Percentiles rank a stretch among this genome's conserved stretches.
Conservation (phyloP, 1,140 invertebrate species). For the Cylas formicarius region DNA sequence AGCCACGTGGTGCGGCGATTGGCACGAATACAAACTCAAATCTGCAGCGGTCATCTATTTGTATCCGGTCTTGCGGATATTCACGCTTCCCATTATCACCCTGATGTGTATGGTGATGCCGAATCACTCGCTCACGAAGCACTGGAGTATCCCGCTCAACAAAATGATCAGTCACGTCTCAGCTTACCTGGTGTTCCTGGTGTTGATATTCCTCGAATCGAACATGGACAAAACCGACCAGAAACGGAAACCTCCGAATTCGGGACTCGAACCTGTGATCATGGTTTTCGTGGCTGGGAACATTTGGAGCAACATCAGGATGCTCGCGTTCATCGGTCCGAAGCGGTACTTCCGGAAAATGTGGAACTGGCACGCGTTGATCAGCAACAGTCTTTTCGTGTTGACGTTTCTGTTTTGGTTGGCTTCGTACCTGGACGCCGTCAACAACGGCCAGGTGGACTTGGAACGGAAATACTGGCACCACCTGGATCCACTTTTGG, state of each 20-base stretch:
- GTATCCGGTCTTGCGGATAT: slow-evolving; percentile 40
- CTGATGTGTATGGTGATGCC: slow-evolving; percentile 42
- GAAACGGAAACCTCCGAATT: slow-evolving; percentile 48
- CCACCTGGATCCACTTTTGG: slow-evolving; percentile 59
- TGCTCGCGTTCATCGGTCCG: slow-evolving; percentile 47
- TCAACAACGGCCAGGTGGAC: slow-evolving; percentile 41
- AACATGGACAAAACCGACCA: slow-evolving; percentile 48
- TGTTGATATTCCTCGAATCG: slow-evolving; percentile 52
- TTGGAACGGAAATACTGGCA: slow-evolving; percentile 62
- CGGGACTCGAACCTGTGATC: slow-evolving; percentile 44
- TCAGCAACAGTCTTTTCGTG: slow-evolving; percentile 44
- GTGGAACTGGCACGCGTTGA: slow-evolving; percentile 49
- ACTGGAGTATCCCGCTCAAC: slow-evolving; percentile 48
- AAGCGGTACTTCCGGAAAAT: slow-evolving; percentile 44
- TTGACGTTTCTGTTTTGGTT: slow-evolving; percentile 48
- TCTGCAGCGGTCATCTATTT: slow-evolving; percentile 33
- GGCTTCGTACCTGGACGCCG: slow-evolving; percentile 42
- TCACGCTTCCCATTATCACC: slow-evolving; percentile 44
- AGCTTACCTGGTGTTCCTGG: slow-evolving; percentile 56
- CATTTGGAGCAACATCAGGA: slow-evolving; percentile 44
- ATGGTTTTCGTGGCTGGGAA: slow-evolving; percentile 44
- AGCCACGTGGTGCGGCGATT: slow-evolving; percentile 47
- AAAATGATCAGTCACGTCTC: slow-evolving; percentile 53
- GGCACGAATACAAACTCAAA: slow-evolving; percentile 49
- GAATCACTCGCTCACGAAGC: slow-evolving; percentile 39